Evolutionary conservation across 2,797 vertebrate genomes (phyloP), one percentile per base, ranked within the genome.

Genomic region (Siniperca scherzeri): DNA sequence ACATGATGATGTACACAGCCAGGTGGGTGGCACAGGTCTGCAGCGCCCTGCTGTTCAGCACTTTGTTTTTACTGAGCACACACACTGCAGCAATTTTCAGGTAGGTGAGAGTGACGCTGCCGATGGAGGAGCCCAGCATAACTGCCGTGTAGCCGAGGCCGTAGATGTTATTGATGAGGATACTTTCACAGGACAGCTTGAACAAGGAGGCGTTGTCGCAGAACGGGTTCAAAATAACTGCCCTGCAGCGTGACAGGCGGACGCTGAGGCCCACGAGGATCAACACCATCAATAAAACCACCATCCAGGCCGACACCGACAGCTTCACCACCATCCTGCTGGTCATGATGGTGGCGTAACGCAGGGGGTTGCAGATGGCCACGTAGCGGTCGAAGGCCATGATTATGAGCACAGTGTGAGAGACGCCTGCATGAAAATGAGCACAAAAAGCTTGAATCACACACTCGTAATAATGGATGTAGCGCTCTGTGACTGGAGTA

Each of bases 181-280:
- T 88, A 55, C 91, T 95, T 0, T 96, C 94, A 0, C 96, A 96
- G 4, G 96, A 96, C 48, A 97, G 94, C 48, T 92, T 93, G 38
- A 96, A 96, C 0, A 97, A 90, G 33, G 96, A 96, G 82, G 97
- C 95, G 71, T 97, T 97, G 56, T 97, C 95, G 0, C 97, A 97
- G 78, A 95, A 97, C 3, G 93, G 94, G 91, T 96, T 96, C 5
- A 77, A 9, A 1, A 86, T 90, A 0, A 91, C 84, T 36, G 90
- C 86, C 0, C 89, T 93, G 2, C 96, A 97, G 70, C 94, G 96
- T 0, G 95, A 91, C 77, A 97, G 91, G 0, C 93, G 90, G 13
- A 95, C 75, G 1, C 94, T 93, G 2, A 95, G 92, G 55, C 93
- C 87, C 21, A 97, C 22, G 12, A 96, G 77, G 0, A 96, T 89